A percentile compares a stretch with the other conserved stretches of the same genome.
Conservation (phyloP, 2,888 invertebrate species). For the Parascotia fuliginaria region DNA sequence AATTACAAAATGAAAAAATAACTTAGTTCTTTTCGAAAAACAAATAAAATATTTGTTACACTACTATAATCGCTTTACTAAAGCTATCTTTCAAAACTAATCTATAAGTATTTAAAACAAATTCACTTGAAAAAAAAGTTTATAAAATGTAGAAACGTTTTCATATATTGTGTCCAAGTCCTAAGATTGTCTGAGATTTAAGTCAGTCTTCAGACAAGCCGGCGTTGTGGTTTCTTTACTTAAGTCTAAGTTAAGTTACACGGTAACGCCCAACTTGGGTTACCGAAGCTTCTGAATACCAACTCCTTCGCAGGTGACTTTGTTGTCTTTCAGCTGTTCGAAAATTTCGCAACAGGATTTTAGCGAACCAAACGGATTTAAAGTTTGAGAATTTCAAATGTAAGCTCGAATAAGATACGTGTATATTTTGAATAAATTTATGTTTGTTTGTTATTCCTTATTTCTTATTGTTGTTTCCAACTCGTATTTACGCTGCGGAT, state of each 20-base stretch:
- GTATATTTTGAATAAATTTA: slow-evolving; percentile 57
- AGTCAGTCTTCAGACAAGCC: slow-evolving; percentile 74
- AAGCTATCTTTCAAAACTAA: background rate
- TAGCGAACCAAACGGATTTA: slow-evolving; percentile 65
- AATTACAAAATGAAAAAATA: too few relatives aligned
- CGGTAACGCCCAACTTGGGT: slow-evolving; percentile 76
- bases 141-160: slow-evolving; percentile 31
- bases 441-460: slow-evolving; percentile 47
- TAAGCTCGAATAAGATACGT: slow-evolving; percentile 50
- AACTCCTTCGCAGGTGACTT: slow-evolving; percentile 78
- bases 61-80: too few relatives aligned
- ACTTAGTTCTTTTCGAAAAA: too few relatives aligned
- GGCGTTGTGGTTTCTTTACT: slow-evolving; percentile 80
- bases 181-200: slow-evolving; percentile 69
- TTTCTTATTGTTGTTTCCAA: slow-evolving; percentile 40
- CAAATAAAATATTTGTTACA: too few relatives aligned
- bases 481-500: slow-evolving; percentile 38
- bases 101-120: slow-evolving; percentile 13
- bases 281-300: slow-evolving; percentile 71
- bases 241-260: slow-evolving; percentile 76
- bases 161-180: slow-evolving; percentile 50
- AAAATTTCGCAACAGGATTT: slow-evolving; percentile 66
- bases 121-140: slow-evolving; percentile 9
- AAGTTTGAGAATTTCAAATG: slow-evolving; percentile 68
- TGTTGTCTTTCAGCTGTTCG: slow-evolving; percentile 57